phyloP scores from a whole-genome alignment of 2,797 vertebrate genomes.

The Hoplostethus mediterraneus region DNA sequence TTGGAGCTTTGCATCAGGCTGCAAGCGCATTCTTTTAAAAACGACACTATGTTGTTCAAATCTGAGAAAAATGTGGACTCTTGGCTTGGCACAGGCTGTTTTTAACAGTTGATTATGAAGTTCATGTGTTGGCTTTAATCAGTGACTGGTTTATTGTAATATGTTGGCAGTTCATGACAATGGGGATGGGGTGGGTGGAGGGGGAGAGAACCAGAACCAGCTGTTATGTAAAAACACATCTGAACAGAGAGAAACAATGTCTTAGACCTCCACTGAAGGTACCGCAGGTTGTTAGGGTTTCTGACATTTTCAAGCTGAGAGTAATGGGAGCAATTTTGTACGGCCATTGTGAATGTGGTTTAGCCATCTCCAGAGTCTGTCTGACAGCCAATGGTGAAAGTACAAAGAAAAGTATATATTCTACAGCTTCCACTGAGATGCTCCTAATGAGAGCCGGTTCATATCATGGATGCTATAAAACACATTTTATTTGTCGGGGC shows the following conservation, averaged over 20 bases:
- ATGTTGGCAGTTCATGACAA: constrained; percentile 66
- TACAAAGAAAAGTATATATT: constrained; percentile 39
- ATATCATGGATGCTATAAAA: constrained; percentile 31
- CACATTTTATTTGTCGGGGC: not conserved
- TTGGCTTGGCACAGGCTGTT: constrained; percentile 51
- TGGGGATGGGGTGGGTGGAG: constrained; percentile 38
- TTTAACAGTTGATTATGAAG: constrained; percentile 69
- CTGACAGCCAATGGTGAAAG: constrained; percentile 36
- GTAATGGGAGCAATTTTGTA: constrained; percentile 63
- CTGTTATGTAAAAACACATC: constrained; percentile 74
- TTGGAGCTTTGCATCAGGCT: not conserved
- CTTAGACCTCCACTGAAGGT: constrained; percentile 63
- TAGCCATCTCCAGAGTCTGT: constrained; percentile 57
- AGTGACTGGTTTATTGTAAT: constrained; percentile 48
- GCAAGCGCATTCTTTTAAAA: constrained; percentile 20
- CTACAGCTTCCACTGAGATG: constrained; percentile 7
- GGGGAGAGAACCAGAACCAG: constrained; percentile 70
- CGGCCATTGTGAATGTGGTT: constrained; percentile 43
- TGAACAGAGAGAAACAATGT: constrained; percentile 60
- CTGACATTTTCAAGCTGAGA: constrained; percentile 65
- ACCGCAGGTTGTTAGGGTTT: constrained; percentile 62
- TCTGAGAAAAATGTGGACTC: constrained; percentile 50
- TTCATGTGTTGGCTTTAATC: constrained; percentile 64
- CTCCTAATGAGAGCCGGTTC: constrained; percentile 5
- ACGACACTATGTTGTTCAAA: constrained; percentile 32